Percentiles rank a stretch among this genome's conserved stretches.
These are phyloP conservation scores for Pituophis catenifer DNA, from an alignment of 2,113 vertebrate species.

Conservation along the genomic window DNA sequence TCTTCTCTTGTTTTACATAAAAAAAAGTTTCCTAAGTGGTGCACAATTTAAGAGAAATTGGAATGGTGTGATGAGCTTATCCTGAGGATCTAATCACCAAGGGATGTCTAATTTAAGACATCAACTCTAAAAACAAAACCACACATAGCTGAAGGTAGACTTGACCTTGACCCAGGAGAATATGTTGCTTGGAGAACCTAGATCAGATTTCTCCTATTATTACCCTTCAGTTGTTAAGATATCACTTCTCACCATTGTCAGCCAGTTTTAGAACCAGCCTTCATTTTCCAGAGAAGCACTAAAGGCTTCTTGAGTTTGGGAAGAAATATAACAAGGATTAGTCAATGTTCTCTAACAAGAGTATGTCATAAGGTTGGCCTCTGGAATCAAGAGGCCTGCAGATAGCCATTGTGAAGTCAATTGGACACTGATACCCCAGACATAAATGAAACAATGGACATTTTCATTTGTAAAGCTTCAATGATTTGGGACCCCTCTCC, in stretches of 20 bases:
- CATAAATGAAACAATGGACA: background rate
- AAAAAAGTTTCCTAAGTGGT: background rate
- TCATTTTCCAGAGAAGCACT: background rate
- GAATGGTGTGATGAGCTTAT: background rate
- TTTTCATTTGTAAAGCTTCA: background rate
- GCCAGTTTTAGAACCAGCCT: background rate
- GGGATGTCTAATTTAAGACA: background rate
- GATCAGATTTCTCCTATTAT: background rate
- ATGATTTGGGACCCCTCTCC: background rate
- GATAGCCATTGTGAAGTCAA: background rate
- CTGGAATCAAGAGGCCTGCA: background rate
- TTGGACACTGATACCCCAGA: no score
- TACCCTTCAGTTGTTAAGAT: background rate
- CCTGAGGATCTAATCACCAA: background rate
- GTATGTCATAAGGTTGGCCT: background rate
- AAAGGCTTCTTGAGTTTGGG: background rate
- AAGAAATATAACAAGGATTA: background rate
- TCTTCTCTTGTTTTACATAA: background rate
- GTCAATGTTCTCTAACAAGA: background rate
- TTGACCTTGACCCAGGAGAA: background rate
- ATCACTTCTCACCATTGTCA: background rate
- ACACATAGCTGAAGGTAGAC: background rate
- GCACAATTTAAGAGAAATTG: background rate
- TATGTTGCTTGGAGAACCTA: background rate
- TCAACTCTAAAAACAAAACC: background rate